phyloP scores from a whole-genome alignment of 2,888 invertebrate species.

The Hypercompe scribonia region DNA sequence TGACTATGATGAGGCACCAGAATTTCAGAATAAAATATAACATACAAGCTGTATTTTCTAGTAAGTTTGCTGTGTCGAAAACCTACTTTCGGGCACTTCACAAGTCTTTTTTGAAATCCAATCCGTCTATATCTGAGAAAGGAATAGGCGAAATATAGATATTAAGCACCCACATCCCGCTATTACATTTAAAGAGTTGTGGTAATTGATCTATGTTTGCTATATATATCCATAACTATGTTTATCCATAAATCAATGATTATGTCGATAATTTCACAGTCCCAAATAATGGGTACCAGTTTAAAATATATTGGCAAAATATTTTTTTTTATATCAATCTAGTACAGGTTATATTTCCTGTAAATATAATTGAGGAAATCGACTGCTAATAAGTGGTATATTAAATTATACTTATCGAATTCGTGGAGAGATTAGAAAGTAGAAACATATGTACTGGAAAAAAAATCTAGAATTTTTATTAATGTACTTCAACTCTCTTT shows the following conservation, averaged over 20 bases:
- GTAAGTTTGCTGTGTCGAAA: no score
- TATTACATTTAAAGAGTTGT: not conserved
- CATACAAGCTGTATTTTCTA: no score
- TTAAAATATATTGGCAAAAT: not conserved
- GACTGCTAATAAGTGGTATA: conserved; percentile 19
- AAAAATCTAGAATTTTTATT: not conserved
- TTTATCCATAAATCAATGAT: not conserved
- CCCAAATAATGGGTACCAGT: not conserved
- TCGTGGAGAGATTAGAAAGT: conserved; percentile 27
- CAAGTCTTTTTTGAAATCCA: no score
- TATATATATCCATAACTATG: no score
- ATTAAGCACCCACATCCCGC: not conserved
- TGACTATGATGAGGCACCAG: no score
- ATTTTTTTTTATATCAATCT: not conserved
- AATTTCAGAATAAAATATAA: no score
- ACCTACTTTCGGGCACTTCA: no score
- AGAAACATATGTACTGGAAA: conserved; percentile 4
- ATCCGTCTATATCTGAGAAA: not conserved
- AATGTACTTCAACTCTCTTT: not conserved
- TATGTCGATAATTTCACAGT: not conserved
- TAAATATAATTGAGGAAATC: conserved; percentile 20
- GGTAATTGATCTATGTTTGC: not conserved
- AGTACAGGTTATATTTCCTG: conserved; percentile 8
- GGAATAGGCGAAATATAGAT: not conserved
- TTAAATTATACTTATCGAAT: conserved; percentile 13